Base-by-base conservation (phyloP, 2,888 invertebrate species). In the Elysia crispata region DNA sequence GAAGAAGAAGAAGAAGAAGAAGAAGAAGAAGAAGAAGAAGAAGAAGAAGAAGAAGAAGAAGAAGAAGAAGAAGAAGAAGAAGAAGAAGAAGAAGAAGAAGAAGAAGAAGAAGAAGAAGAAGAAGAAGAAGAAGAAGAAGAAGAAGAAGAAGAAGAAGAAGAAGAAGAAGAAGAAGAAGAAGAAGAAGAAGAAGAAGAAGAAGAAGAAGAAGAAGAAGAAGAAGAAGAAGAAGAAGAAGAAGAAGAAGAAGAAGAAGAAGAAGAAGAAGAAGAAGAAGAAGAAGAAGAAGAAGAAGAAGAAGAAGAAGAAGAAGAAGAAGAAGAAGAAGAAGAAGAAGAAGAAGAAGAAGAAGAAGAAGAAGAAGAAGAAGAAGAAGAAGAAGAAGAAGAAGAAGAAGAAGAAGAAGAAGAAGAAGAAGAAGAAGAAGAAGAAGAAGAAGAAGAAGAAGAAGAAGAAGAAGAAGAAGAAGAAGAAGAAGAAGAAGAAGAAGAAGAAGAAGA, bases 31-130 rank as follows among this genome's bases (percentile, higher is more conserved):
- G 1, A 60, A 60, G 60, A 60, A 60, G 60, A 60, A 60, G 60
- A 60, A 60, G 60, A 60, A 60, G 60, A 60, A 60, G 60, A 60
- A 11, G 11, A 60, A 11, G 11, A 60, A 60, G 1, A 11, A 60
- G 60, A 60, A 60, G 60, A 60, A 60, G 60, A 60, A 60, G 60
- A 60, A 60, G 60, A 60, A 60, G 11, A 11, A 60, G 11, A 11
- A 60, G 60, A 60, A 60, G 60, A 60, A 60, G 60, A 60, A 60
- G 60, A 60, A 60, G 60, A 60, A 60, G 60, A 60, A 60, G 60
- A 60, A 60, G 60, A 60, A 60, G 60, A 60, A 60, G 60, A 60
- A 60, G 60, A 60, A 60, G 1, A 60, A 11, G 11, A 60, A 11
- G 11, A 11, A 60, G 11, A 11, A 60, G 1, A 60, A 25, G 60